Base-by-base conservation (phyloP, 1,140 invertebrate species). In the Adoxophyes honmai region DNA sequence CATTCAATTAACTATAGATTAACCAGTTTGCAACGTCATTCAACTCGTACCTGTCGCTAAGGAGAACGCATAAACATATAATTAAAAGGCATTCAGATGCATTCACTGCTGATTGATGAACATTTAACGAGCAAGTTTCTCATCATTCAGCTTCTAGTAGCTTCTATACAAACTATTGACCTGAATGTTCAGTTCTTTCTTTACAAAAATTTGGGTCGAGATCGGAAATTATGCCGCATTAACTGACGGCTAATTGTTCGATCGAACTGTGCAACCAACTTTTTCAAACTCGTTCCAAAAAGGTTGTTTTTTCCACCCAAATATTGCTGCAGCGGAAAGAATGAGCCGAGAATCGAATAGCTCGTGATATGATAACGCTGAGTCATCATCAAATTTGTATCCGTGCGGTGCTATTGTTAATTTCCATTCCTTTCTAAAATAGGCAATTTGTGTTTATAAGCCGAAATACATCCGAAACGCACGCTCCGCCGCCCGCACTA, bases 381-480 rank as follows among this genome's bases (percentile, higher is more conserved):
- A 3, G n/a, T 36, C 34, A 36, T 36, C 34, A 10, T 36, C 21
- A 18, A 48, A n/a, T 48, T 48, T 5, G 4, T 11, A 21, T 44
- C 9, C 16, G n/a, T 10, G 42, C 18, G 1, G 11, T 28, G 21
- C 16, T 33, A 48, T 48, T 48, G 42, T 48, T 48, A 48, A 48
- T 48, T 48, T 28, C 7, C 42, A 11, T 48, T 60, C 35, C 34
- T 44, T 11, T 57, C 34, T 33, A 44, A 56, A 60, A 66, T 39
- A 60, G 59, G 38, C 59, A 70, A 66, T 70, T 69, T 66, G 60
- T 59, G 54, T 65, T 68, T 59, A 55, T 57, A 57, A 59, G 55
- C 36, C 53, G 55, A 59, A 57, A 48, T 48, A 48, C 42, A 48
- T 48, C 42, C 21, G 58, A 56, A 57, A 58, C 51, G 34, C 37